A percentile compares a stretch with the other conserved stretches of the same genome.
Conservation (phyloP, 1,140 invertebrate species). For the Argopecten irradians region DNA sequence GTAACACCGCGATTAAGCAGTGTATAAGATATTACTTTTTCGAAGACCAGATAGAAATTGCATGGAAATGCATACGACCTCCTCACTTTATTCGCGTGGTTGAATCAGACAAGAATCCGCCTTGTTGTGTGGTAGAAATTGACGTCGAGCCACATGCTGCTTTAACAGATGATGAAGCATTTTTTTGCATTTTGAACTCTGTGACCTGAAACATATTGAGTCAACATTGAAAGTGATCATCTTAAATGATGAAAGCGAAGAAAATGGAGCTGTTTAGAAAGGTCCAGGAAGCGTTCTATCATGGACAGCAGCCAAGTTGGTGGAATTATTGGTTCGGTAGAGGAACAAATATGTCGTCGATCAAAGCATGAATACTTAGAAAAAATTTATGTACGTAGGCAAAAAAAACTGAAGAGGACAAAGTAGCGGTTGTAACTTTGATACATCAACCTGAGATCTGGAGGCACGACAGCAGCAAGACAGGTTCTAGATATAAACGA, state of each 20-base stretch:
- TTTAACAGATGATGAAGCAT: conserved; percentile 44
- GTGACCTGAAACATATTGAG: conserved; percentile 63
- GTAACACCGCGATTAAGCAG: conserved; percentile 36
- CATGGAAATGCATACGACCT: conserved; percentile 51
- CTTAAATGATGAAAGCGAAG: neutral
- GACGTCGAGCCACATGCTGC: conserved; percentile 53
- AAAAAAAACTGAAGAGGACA: conserved; percentile 47
- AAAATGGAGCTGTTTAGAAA: conserved; percentile 39
- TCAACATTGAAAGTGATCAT: conserved; percentile 53
- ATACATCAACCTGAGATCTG: conserved; percentile 67
- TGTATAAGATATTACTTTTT: conserved; percentile 43
- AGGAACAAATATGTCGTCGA: conserved; percentile 51
- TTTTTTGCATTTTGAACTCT: conserved; percentile 60
- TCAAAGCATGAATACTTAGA: conserved; percentile 42
- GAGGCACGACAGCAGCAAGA: conserved; percentile 65
- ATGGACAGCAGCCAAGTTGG: conserved; percentile 58
- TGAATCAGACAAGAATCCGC: neutral
- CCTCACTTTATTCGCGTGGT: conserved; percentile 56
- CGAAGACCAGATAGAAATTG: conserved; percentile 41
- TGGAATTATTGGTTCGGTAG: conserved; percentile 64
- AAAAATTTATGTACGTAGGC: conserved; percentile 31
- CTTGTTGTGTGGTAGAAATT: conserved; percentile 54
- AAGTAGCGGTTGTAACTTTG: conserved; percentile 53
- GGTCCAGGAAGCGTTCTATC: conserved; percentile 59
- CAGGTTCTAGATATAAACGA: conserved; percentile 62